A percentile compares a stretch with the other conserved stretches of the same genome.
These are phyloP conservation scores for Thomomys bottae DNA, from an alignment of 2,113 vertebrate genomes.

Conservation along the genomic window DNA sequence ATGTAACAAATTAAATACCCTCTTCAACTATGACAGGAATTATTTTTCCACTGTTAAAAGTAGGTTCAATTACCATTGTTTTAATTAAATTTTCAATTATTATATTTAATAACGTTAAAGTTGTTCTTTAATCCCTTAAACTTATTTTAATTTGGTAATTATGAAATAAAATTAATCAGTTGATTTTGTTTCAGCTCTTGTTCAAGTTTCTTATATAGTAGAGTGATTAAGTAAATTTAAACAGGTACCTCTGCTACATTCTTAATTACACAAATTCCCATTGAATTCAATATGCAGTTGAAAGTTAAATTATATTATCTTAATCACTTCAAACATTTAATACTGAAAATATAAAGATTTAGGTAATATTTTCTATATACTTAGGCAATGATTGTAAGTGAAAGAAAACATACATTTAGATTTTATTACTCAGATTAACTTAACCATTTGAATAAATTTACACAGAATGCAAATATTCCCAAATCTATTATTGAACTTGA, in stretches of 20 bases:
- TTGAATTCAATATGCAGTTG: neutral
- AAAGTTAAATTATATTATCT: slow-evolving; percentile 45
- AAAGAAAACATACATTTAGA: neutral
- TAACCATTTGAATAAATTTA: neutral
- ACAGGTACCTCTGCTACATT: neutral
- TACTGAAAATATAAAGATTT: neutral
- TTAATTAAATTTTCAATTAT: slow-evolving; percentile 20
- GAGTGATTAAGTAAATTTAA: slow-evolving; percentile 36
- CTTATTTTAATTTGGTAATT: slow-evolving; percentile 22
- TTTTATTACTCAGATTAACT: neutral
- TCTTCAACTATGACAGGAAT: neutral
- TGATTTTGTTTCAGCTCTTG: neutral
- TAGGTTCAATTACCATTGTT: neutral
- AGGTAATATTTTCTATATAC: neutral
- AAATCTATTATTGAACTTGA: neutral
- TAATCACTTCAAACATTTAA: slow-evolving; percentile 35
- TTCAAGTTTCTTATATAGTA: neutral
- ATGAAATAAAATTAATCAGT: neutral
- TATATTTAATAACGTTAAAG: neutral
- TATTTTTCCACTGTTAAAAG: neutral
- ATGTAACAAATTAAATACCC: neutral
- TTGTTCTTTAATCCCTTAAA: neutral
- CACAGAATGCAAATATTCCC: neutral
- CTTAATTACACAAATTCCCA: slow-evolving; percentile 8
- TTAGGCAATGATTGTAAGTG: neutral